Percentiles rank a stretch among this genome's conserved stretches.
Evolutionary conservation across 2,113 vertebrate genomes (phyloP).

Genomic region (Vanacampus margaritifer): DNA sequence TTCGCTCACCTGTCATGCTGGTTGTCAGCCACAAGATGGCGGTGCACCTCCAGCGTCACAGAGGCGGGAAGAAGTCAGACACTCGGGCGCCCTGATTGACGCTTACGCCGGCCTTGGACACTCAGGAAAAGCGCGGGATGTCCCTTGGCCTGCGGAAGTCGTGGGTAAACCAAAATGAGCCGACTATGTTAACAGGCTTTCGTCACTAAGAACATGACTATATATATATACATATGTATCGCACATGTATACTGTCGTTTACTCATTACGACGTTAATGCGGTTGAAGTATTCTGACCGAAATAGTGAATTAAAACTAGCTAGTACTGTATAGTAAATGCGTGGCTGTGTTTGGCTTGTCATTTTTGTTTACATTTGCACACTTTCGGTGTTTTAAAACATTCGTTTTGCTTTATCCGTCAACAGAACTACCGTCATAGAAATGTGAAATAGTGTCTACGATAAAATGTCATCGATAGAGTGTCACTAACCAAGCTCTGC

Average conservation of each 20-base stretch:
- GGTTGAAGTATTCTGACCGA: background rate
- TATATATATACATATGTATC: background rate
- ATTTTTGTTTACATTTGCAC: background rate
- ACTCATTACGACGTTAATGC: background rate
- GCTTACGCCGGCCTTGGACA: constrained; percentile 32
- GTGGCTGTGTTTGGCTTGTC: background rate
- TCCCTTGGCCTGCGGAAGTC: constrained; percentile 58
- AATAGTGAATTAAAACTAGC: background rate
- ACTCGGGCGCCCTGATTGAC: constrained; percentile 4
- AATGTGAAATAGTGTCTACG: background rate
- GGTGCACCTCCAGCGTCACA: constrained; percentile 41
- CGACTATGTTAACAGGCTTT: background rate
- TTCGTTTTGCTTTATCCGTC: background rate
- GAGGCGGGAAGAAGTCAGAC: constrained; percentile 10
- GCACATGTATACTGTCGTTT: background rate
- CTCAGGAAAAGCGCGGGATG: constrained; percentile 69
- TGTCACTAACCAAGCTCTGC: constrained; percentile 25
- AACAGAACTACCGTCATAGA: background rate
- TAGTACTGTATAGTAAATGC: background rate
- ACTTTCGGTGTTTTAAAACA: background rate
- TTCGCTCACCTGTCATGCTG: constrained; percentile 66
- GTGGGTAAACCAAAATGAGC: background rate
- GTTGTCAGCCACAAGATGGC: constrained; percentile 55
- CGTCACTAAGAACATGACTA: background rate
- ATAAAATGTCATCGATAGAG: background rate